Conservation (phyloP, 1,140 invertebrate species). For the Spodoptera frugiperda region DNA sequence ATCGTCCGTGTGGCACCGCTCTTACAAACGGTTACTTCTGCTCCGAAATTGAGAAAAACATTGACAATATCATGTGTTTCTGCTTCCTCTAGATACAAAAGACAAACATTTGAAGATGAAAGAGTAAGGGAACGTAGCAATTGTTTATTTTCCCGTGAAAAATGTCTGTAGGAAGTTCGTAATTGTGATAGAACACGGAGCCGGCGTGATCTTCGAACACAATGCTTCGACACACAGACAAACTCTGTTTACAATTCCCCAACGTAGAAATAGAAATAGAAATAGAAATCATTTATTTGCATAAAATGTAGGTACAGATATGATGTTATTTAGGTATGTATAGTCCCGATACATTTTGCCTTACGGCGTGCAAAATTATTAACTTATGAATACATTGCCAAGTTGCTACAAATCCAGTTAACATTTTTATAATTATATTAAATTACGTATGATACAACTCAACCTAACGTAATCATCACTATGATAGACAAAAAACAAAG, state of each 20-base stretch:
- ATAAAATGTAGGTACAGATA: no score
- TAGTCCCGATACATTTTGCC: no score
- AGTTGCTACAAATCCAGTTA: no score
- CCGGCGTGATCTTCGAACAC: not conserved
- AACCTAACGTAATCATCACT: no score
- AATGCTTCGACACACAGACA: conserved; percentile 4
- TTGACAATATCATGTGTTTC: not conserved
- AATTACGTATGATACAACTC: no score
- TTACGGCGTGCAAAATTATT: no score
- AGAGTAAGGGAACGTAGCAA: not conserved
- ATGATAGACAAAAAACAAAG: no score
- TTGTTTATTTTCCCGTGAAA: conserved; percentile 2
- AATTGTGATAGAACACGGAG: not conserved
- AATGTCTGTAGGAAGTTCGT: not conserved
- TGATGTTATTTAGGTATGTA: no score
- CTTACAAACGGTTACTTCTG: not conserved
- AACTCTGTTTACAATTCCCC: not conserved
- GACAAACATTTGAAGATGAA: conserved; percentile 4
- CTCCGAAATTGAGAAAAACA: conserved; percentile 1
- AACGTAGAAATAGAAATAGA: no score
- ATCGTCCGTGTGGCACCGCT: not conserved
- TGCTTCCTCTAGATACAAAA: not conserved
- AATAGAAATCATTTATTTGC: no score
- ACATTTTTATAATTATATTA: no score
- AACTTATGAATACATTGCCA: no score